Base-by-base conservation (phyloP, 2,888 invertebrate species). In the Sturmia bella region DNA sequence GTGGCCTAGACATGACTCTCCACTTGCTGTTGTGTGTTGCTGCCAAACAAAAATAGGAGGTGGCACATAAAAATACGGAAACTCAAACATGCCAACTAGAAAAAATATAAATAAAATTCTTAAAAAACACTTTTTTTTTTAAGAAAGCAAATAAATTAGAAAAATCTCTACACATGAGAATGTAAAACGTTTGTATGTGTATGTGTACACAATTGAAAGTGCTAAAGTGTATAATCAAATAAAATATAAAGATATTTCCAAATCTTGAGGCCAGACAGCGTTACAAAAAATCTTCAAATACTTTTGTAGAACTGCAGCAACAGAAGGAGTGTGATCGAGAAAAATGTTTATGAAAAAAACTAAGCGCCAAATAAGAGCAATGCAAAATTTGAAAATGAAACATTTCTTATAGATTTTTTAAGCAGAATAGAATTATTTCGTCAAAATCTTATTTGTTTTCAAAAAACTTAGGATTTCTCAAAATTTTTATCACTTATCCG, bases 231-330 rank as follows among this genome's bases (percentile, higher is more conserved):
- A 12, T 52, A 66, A 66, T 52, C 48, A 69, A 69, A 57, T 66
- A 56, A 54, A 45, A 68, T 57, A 56, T 50, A 43, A 81, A 59
- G 48, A 57, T 66, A 61, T 77, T 81, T 64, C 50, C 72, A 77
- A 56, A 63, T 77, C 37, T 57, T 32, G 19, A 19, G 37, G 21
- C 63, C 54, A 82, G 81, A 77, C 81, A 77, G 81, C 81, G 81
- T 82, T 77, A 82, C 73, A 77, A 74, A 61, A 74, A 70, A 21
- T 50, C 48, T 48, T 57, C 15, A 17, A 43, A 17, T 19, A 17
- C 69, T 32, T 56, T 13, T 17, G 39, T 39, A 39, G 24, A 66
- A 45, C n/a, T 1, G 15, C 6, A 24, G 15, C 3, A 43, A 32
- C 39, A 52, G 12, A 13, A 24, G 15, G 21, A 63, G 45, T 63